Conservation (phyloP, 2,888 invertebrate genomes). For the Drosophila recens region DNA sequence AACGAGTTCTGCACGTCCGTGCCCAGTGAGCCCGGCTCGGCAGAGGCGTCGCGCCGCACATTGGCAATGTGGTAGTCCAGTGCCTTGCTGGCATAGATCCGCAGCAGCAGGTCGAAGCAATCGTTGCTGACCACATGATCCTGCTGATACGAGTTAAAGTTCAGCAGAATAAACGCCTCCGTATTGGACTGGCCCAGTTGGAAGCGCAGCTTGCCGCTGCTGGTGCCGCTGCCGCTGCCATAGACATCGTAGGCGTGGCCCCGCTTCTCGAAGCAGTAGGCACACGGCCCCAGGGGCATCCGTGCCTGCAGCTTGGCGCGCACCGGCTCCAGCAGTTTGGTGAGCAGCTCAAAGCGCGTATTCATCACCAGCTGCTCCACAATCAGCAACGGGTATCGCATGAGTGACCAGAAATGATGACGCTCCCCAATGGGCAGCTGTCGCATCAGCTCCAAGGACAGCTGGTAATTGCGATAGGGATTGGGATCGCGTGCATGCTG, state of each 20-base stretch:
- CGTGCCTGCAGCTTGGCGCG: constrained; percentile 81
- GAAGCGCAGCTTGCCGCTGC: constrained; percentile 64
- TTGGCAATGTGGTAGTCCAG: constrained; percentile 88
- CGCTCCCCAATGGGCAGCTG: constrained; percentile 87
- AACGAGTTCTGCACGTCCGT: constrained; percentile 88
- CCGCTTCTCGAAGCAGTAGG: constrained; percentile 83
- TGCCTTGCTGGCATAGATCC: constrained; percentile 92
- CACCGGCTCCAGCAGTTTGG: constrained; percentile 87
- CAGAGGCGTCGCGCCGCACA: constrained; percentile 56
- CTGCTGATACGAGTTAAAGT: constrained; percentile 87
- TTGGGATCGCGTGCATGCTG: constrained; percentile 76
- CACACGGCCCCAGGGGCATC: constrained; percentile 64
- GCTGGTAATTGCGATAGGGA: constrained; percentile 87
- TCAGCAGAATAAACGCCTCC: constrained; percentile 86
- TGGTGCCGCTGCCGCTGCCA: constrained; percentile 16
- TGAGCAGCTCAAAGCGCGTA: constrained; percentile 89
- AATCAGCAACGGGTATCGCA: constrained; percentile 90
- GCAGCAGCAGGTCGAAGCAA: constrained; percentile 89
- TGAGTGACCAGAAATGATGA: constrained; percentile 88
- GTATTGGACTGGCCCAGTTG: constrained; percentile 73
- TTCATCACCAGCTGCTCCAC: constrained; percentile 96
- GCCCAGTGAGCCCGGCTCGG: constrained; percentile 86
- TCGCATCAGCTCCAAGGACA: constrained; percentile 89
- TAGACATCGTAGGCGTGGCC: constrained; percentile 82
- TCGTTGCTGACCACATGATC: constrained; percentile 87